phyloP scores from a whole-genome alignment of 2,113 vertebrate species.

The Paedocypris sp. region DNA sequence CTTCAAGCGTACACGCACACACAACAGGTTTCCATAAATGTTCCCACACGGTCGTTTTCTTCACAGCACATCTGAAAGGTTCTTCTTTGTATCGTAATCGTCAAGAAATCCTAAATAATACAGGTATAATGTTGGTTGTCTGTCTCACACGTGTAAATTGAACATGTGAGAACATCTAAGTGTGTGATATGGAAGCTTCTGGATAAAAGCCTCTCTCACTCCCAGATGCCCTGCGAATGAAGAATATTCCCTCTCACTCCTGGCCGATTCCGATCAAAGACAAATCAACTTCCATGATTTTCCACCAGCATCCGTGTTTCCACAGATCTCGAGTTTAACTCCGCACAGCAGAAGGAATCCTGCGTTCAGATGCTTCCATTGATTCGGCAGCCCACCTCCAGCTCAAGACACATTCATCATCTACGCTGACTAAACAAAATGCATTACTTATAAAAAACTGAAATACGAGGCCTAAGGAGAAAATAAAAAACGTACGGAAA shows the following conservation, averaged over 20 bases:
- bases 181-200: background rate
- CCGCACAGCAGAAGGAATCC: background rate
- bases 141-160: background rate
- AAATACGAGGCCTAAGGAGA: no score
- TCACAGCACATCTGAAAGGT: background rate
- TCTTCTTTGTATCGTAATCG: background rate
- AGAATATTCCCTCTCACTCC: background rate
- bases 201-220: background rate
- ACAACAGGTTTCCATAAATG: no score
- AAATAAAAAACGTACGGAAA: no score
- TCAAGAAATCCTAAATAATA: no score
- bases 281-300: background rate
- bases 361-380: constrained; percentile 4
- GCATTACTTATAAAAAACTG: background rate
- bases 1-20: no score
- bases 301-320: constrained; percentile 4
- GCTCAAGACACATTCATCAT: background rate
- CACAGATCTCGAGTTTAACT: constrained; percentile 4
- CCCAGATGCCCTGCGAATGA: background rate
- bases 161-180: background rate
- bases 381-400: background rate
- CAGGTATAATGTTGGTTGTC: background rate
- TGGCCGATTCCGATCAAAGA: constrained; percentile 10
- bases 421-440: background rate
- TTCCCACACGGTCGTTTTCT: no score